Base-by-base conservation (phyloP, 2,113 vertebrate species). In the Chaetops frenatus region DNA sequence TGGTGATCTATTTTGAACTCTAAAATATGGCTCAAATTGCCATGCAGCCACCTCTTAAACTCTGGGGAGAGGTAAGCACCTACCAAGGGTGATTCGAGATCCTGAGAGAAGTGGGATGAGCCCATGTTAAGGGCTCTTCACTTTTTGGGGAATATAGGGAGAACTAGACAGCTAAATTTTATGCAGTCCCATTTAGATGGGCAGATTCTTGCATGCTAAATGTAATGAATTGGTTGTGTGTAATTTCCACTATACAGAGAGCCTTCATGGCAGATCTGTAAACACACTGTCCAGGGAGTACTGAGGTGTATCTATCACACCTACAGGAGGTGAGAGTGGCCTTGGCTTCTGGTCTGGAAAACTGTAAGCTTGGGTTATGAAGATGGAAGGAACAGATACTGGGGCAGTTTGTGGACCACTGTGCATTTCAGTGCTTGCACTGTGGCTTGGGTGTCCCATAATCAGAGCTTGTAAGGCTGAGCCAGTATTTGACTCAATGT, bases 361-460 rank as follows among this genome's bases (percentile, higher is more conserved):
- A 7, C 8, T 31, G 33, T 67, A 33, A 67, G 42, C 36, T 31
- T 27, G 38, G 35, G 2, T 51, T 67, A 33, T 23, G 48, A 48
- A 62, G 31, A 11, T 8, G 58, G 31, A 76, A 66, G 38, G 25
- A 90, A 23, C 20, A 35, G 40, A 57, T 2, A 7, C 18, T n/a
- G 40, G 31, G 20, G 11, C 31, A 67, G 21, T 53, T 66, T 4
- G 0, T 27, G 25, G 48, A 18, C 3, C 64, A 38, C 24, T 22
- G 0, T 47, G 58, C 19, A 15, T 53, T 58, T 85, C 58, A 77
- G 48, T 24, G 10, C 45, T 51, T 56, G n/a, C 58, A 38, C 42
- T 36, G 47, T 16, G 31, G 2, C 31, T 27, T 3, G 2, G 10
- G 4, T n/a, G 29, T 51, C 36, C 24, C 1, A 1, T 4, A n/a